Evolutionary conservation across 2,888 invertebrate genomes (phyloP), one percentile per base, ranked within the genome.

Genomic region (Xestobium rufovillosum): DNA sequence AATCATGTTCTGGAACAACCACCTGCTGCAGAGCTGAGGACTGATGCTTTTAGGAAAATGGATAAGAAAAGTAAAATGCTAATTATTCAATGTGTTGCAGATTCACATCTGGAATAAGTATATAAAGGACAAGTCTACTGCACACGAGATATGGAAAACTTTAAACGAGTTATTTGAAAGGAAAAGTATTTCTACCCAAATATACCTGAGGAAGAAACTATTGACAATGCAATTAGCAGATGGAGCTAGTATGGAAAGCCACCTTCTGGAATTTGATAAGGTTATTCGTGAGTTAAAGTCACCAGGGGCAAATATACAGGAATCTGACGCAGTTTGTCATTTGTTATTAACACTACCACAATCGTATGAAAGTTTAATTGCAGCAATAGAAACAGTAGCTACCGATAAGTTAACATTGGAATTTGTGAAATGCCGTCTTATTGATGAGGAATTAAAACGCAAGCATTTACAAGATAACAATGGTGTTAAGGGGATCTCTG

Each of bases 81-180:
- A 12, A 41, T 53, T 15, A 42, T 51, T 15, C 48, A 52, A 31
- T 45, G 52, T 34, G 38, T 52, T 8, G 28, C 47, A 11, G 43
- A 54, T 32, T 39, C 47, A 4, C 51, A 53, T 31, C 34, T 53
- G 9, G 44, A 54, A n/a, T n/a, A n/a, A n/a, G 23, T 45, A 47
- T 37, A 33, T 53, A 11, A 52, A 51, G 38, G 49, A 50, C 13
- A 49, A 46, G 39, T 31, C 38, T 4, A 51, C 43, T 27, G 48
- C 47, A n/a, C 49, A 34, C 39, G 12, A 44, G 28, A 52, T 54
- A 48, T 52, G 52, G 52, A 42, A 38, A 33, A 47, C 50, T 9
- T 31, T 53, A 12, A 41, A 47, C 42, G 25, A 25, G 2, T 43
- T 44, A 9, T 52, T 51, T 28, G 42, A 50, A 42, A 44, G 47